Percentiles rank a stretch among this genome's conserved stretches.
Evolutionary conservation across 2,888 invertebrate species (phyloP).

Genomic region (Nomada goodeniana): DNA sequence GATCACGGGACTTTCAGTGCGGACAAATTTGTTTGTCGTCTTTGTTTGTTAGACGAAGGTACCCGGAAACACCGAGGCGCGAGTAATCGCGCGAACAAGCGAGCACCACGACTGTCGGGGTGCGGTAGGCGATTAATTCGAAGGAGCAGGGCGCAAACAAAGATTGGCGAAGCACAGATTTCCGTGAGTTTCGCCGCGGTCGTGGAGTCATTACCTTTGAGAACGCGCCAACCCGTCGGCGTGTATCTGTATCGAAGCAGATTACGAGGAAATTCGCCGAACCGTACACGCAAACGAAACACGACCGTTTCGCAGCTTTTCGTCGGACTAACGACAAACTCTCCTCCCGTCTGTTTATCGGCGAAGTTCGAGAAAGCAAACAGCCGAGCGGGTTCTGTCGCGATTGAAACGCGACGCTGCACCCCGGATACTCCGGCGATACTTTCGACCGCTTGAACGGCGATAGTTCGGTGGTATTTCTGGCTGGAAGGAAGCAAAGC

Average conservation of each 20-base stretch:
- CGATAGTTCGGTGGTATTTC: neutral
- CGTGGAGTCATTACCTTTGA: conserved; percentile 26
- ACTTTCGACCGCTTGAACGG: conserved; percentile 5
- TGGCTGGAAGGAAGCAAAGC: neutral
- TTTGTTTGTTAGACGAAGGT: too few relatives aligned
- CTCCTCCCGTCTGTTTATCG: conserved; percentile 15
- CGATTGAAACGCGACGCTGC: conserved; percentile 47
- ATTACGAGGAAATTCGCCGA: neutral
- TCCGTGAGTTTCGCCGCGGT: neutral
- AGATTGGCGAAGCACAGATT: neutral
- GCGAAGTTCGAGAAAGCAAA: conserved; percentile 49
- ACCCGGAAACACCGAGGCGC: neutral
- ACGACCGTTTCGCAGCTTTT: conserved; percentile 16
- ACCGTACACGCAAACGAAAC: conserved; percentile 22
- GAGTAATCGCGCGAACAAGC: neutral
- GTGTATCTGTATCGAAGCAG: neutral
- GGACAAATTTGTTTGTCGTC: too few relatives aligned
- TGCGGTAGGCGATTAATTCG: conserved; percentile 17
- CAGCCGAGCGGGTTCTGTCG: conserved; percentile 65
- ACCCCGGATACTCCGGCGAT: neutral
- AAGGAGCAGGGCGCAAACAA: conserved; percentile 28
- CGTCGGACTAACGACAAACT: conserved; percentile 1
- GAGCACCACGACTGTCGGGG: neutral
- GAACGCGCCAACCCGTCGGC: neutral
- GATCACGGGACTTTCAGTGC: too few relatives aligned